Base-by-base conservation (phyloP, 2,888 invertebrate species). In the Synanthedon andrenaeformis region DNA sequence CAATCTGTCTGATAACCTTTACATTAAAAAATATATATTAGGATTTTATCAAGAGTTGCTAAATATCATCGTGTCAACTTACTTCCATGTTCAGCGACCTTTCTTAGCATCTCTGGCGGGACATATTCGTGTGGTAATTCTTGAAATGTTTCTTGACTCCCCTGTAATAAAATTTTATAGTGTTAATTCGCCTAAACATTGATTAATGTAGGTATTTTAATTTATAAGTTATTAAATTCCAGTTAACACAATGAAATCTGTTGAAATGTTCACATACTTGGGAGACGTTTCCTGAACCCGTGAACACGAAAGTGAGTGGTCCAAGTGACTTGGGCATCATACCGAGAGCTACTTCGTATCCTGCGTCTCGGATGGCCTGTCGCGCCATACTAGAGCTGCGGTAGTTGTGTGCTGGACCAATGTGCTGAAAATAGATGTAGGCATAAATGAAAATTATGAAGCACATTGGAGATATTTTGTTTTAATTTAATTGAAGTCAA, bases 261-360 rank as follows among this genome's bases (percentile, higher is more conserved):
- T 28, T 28, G 28, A 35, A 35, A 35, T 8, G 35, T 8, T 35
- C 35, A 35, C 35, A 59, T 67, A 89, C 91, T 90, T 96, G 96
- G 1, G 98, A 98, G 0, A 99, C 98, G 79, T 99, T 99, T 14
- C 99, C 99, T 4, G 96, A 95, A 6, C 99, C 99, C 8, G 99
- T 98, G 73, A 99, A 99, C 0, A 99, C 95, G 78, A 99, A 97
- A 0, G 98, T 98, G 52, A 99, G 84, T 0, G 99, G 99, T 2
- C 99, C 99, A 52, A 99, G 92, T 0, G 99, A 99, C 79, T 96
- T 95, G 1, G 99, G 99, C 97, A 99, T 96, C 88, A 96, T 93
- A 3, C 93, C 95, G 53, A 99, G 83, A 0, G 99, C 92, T 51
- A 99, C 97, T 85, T 99, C 99, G 78, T 99, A 99, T 0, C 99